These are phyloP conservation scores for Cheilosia pagana DNA, from an alignment of 2,888 invertebrate species.

Conservation along the genomic window DNA sequence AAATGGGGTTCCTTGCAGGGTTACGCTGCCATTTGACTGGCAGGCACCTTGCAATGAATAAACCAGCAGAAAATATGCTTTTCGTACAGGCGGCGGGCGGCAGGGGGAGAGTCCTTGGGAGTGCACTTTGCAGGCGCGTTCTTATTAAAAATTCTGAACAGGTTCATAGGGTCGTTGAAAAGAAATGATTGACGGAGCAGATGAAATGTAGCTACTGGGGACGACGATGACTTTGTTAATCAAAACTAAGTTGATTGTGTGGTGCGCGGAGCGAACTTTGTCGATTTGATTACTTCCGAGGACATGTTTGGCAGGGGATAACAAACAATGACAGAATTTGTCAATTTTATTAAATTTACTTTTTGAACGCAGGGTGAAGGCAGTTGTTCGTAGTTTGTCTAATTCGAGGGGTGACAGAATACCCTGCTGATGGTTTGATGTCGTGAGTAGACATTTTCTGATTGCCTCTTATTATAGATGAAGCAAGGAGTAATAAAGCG, in stretches of 20 bases:
- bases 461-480: too few species aligned
- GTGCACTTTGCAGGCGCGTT: constrained; percentile 30
- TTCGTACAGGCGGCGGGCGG: neutral
- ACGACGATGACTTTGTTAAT: constrained; percentile 50
- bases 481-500: too few species aligned
- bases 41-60: constrained; percentile 59
- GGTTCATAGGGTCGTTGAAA: constrained; percentile 52
- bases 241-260: constrained; percentile 59
- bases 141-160: constrained; percentile 70
- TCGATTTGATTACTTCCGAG: constrained; percentile 43
- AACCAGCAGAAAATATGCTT: constrained; percentile 1
- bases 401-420: too few species aligned
- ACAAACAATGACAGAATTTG: constrained; percentile 22
- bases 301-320: constrained; percentile 18
- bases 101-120: neutral
- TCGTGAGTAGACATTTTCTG: too few species aligned
- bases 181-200: constrained; percentile 46
- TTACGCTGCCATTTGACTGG: constrained; percentile 51
- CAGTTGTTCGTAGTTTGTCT: too few species aligned
- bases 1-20: constrained; percentile 27
- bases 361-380: neutral
- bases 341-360: constrained; percentile 17
- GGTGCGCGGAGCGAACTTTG: neutral
- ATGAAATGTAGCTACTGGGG: constrained; percentile 29
- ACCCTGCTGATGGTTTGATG: too few species aligned